A percentile compares a stretch with the other conserved stretches of the same genome.
Evolutionary conservation across 2,888 invertebrate genomes (phyloP).

Genomic region (Spatulosminthurus flaviceps): DNA sequence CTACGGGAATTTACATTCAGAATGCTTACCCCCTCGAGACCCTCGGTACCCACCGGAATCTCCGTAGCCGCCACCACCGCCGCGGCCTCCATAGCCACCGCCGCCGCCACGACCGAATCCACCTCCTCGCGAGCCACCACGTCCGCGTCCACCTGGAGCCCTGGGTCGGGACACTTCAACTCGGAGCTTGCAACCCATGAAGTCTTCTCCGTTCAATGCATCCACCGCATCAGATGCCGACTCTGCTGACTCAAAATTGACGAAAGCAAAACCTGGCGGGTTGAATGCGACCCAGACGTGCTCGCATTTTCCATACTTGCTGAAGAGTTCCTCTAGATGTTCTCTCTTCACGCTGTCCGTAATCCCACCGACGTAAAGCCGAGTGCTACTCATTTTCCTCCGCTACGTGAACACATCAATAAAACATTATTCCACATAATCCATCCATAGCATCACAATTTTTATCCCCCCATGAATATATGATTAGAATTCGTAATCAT

Average conservation of each 20-base stretch:
- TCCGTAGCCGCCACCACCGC: slow-evolving; percentile 60
- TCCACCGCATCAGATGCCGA: slow-evolving; percentile 91
- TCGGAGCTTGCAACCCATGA: slow-evolving; percentile 85
- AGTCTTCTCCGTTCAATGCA: slow-evolving; percentile 86
- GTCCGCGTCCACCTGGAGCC: slow-evolving; percentile 66
- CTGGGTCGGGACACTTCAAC: slow-evolving; percentile 81
- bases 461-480: no score
- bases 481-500: no score
- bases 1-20: background rate
- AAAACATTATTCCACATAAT: no score
- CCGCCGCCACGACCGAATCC: slow-evolving; percentile 67
- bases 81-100: slow-evolving; percentile 64
- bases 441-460: no score
- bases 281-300: slow-evolving; percentile 94
- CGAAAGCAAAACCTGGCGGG: slow-evolving; percentile 93
- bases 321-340: slow-evolving; percentile 88
- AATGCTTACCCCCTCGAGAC: slow-evolving; percentile 38
- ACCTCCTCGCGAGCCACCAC: slow-evolving; percentile 63
- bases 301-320: slow-evolving; percentile 90
- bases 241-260: slow-evolving; percentile 87
- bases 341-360: slow-evolving; percentile 90
- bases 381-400: slow-evolving; percentile 69
- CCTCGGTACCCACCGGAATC: slow-evolving; percentile 44
- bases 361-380: slow-evolving; percentile 90
- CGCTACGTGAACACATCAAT: background rate